Percentiles rank a stretch among this genome's conserved stretches.
phyloP scores from a whole-genome alignment of 2,888 invertebrate genomes.

The Lycocerus yunnanus region DNA sequence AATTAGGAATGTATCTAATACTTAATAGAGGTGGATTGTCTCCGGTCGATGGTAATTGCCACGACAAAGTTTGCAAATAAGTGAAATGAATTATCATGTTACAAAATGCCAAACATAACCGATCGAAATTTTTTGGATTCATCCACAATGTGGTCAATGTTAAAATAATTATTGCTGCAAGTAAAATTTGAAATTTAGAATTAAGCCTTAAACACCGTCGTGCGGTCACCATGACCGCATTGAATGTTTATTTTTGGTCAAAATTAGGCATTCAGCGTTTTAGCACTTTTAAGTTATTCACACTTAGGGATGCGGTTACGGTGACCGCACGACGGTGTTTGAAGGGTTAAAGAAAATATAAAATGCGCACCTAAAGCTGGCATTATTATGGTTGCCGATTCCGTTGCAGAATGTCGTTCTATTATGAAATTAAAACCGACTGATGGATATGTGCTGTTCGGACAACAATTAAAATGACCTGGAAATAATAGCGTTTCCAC shows the following conservation, averaged over 20 bases:
- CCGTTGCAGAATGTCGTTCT: constrained; percentile 62
- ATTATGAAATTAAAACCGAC: constrained; percentile 62
- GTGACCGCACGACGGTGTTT: no score
- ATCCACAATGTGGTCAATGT: constrained; percentile 64
- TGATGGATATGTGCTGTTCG: constrained; percentile 66
- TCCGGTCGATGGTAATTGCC: constrained; percentile 65
- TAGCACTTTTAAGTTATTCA: no score
- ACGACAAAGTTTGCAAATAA: constrained; percentile 64
- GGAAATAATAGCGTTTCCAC: constrained; percentile 55
- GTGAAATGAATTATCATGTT: constrained; percentile 67
- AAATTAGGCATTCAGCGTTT: no score
- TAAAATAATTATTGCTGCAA: constrained; percentile 59
- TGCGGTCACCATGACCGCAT: no score
- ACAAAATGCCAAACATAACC: constrained; percentile 61
- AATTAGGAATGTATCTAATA: constrained; percentile 46
- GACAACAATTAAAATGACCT: constrained; percentile 60
- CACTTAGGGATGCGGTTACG: no score
- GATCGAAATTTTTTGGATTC: constrained; percentile 61
- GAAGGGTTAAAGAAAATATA: no score
- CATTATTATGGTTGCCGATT: constrained; percentile 62
- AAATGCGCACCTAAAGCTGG: constrained; percentile 57
- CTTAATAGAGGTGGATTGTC: constrained; percentile 63
- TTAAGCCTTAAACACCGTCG: no score
- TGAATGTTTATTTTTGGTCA: no score
- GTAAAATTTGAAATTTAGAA: neutral